Percentiles rank a stretch among this genome's conserved stretches.
phyloP scores from a whole-genome alignment of 1,140 invertebrate species.

The Latrodectus geometricus region DNA sequence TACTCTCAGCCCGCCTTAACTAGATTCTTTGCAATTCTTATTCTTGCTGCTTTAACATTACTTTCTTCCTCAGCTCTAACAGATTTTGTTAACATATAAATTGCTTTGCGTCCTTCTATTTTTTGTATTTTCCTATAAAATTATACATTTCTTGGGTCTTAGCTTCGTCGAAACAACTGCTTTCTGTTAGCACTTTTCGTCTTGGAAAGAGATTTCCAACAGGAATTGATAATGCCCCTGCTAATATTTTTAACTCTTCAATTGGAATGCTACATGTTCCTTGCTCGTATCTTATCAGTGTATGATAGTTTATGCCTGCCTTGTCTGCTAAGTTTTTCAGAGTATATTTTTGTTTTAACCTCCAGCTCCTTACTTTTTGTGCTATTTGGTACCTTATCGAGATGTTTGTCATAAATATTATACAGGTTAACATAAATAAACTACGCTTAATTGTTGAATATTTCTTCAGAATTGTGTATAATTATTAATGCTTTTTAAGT shows the following conservation, averaged over 20 bases:
- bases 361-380: conserved; percentile 17
- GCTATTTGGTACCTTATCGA: conserved; percentile 4
- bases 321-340: neutral
- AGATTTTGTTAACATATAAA: no score
- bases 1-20: neutral
- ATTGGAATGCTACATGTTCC: conserved; percentile 24
- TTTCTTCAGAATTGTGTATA: no score
- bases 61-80: no score
- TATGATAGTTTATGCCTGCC: neutral
- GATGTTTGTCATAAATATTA: neutral
- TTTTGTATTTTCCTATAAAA: conserved; percentile 12
- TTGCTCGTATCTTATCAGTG: conserved; percentile 5
- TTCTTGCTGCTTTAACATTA: neutral
- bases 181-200: conserved; percentile 18
- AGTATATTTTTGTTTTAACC: neutral
- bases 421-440: no score
- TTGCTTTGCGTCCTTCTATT: neutral
- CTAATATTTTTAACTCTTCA: conserved; percentile 18
- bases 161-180: neutral
- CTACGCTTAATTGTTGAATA: no score
- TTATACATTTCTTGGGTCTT: neutral
- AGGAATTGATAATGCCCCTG: conserved; percentile 37
- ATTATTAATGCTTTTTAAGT: no score
- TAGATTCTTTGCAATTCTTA: conserved; percentile 7
- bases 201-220: conserved; percentile 17